Evolutionary conservation across 1,140 invertebrate species (phyloP).

Genomic region (Bombus cullumanus): DNA sequence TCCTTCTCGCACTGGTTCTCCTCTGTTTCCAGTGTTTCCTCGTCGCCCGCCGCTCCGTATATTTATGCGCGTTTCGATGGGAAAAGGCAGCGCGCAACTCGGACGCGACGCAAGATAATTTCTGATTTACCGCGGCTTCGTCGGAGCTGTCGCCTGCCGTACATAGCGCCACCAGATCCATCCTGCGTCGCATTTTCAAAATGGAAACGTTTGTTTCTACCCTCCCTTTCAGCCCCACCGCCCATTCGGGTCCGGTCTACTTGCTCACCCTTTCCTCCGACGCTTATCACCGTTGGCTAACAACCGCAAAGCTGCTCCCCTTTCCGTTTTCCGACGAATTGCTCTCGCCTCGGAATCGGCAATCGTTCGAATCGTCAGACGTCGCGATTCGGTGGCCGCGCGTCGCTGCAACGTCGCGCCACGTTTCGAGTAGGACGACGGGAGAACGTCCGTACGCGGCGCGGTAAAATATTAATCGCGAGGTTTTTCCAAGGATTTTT

Average conservation of each 20-base stretch:
- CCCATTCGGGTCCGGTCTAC: not conserved
- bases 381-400: too few relatives aligned
- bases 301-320: too few relatives aligned
- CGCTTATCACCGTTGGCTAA: too few relatives aligned
- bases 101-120: constrained; percentile 81
- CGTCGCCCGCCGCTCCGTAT: constrained; percentile 47
- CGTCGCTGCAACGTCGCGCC: too few relatives aligned
- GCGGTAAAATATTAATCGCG: too few relatives aligned
- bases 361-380: too few relatives aligned
- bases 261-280: too few relatives aligned
- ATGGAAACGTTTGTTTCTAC: constrained; percentile 72
- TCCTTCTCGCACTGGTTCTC: not conserved
- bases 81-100: constrained; percentile 77
- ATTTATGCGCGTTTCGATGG: constrained; percentile 81
- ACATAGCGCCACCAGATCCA: constrained; percentile 60
- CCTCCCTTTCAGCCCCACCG: not conserved
- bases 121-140: constrained; percentile 79
- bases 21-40: not conserved
- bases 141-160: constrained; percentile 57
- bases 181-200: constrained; percentile 75
- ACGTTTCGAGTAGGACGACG: too few relatives aligned
- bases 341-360: too few relatives aligned
- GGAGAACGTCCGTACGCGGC: too few relatives aligned
- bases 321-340: too few relatives aligned
- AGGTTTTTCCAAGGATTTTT: too few relatives aligned